Percentiles rank a stretch among this genome's conserved stretches.
These are phyloP conservation scores for Napeogenes sylphis DNA, from an alignment of 2,888 invertebrate genomes.

Conservation along the genomic window DNA sequence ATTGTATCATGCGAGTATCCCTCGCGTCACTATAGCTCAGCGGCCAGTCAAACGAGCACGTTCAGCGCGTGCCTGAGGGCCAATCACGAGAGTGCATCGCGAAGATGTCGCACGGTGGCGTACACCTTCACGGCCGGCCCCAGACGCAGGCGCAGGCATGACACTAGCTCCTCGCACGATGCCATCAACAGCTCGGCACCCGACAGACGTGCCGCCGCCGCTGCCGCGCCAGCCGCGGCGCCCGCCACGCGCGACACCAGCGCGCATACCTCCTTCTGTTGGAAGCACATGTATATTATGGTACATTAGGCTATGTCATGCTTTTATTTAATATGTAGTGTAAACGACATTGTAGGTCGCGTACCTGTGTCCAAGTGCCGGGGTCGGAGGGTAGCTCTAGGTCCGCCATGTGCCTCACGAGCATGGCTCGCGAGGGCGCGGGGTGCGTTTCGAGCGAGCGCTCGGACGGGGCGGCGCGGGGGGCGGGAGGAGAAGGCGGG, in stretches of 20 bases:
- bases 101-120: constrained; percentile 55
- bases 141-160: constrained; percentile 85
- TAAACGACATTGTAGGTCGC: background rate
- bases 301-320: too few species aligned
- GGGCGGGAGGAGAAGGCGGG: constrained; percentile 30
- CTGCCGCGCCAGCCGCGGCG: constrained; percentile 49
- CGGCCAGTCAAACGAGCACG: constrained; percentile 18
- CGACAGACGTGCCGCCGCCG: constrained; percentile 79
- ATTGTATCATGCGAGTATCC: background rate
- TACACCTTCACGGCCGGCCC: constrained; percentile 90
- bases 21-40: background rate
- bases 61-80: constrained; percentile 21
- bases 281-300: background rate
- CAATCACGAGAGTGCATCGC: constrained; percentile 36
- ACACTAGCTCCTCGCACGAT: constrained; percentile 88
- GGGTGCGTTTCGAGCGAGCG: constrained; percentile 61
- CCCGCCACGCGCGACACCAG: constrained; percentile 55
- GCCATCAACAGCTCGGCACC: constrained; percentile 90
- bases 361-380: constrained; percentile 57
- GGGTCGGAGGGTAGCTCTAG: constrained; percentile 55
- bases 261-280: constrained; percentile 55
- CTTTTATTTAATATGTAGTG: too few species aligned
- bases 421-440: constrained; percentile 33
- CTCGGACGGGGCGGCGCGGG: constrained; percentile 57
- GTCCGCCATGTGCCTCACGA: constrained; percentile 46